Evolutionary conservation across 2,888 invertebrate species (phyloP).

Genomic region (Drosophila yooni): DNA sequence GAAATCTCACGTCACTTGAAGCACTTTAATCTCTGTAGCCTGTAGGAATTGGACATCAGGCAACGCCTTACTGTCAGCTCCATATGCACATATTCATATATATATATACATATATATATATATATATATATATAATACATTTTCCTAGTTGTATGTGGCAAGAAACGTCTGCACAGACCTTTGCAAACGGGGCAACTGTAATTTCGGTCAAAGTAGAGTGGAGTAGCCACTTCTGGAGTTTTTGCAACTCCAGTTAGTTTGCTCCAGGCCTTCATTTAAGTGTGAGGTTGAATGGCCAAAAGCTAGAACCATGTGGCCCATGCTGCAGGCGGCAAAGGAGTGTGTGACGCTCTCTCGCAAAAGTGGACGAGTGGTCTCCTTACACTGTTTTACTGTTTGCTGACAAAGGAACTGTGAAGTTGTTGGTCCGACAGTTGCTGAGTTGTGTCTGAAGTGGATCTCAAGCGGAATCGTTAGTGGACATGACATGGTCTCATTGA

Average conservation of each 20-base stretch:
- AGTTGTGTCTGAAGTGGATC: conserved; percentile 51
- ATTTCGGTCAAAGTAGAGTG: conserved; percentile 54
- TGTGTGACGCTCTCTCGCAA: neutral
- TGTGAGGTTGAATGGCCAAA: conserved; percentile 46
- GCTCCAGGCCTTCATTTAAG: conserved; percentile 17
- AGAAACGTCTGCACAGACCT: conserved; percentile 14
- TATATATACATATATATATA: neutral
- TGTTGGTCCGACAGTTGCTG: conserved; percentile 72
- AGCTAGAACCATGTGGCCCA: conserved; percentile 49
- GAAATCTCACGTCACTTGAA: conserved; percentile 32
- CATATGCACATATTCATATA: conserved; percentile 16
- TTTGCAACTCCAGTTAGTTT: conserved; percentile 4
- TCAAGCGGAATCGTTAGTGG: conserved; percentile 42
- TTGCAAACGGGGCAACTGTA: conserved; percentile 36
- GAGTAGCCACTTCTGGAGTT: conserved; percentile 41
- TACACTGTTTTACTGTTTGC: conserved; percentile 66
- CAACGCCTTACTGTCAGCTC: conserved; percentile 21
- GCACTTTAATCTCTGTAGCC: conserved; percentile 31
- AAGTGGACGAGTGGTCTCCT: conserved; percentile 36
- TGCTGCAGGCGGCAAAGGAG: conserved; percentile 44
- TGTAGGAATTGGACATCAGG: conserved; percentile 15
- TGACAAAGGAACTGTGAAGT: conserved; percentile 75
- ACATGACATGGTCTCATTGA: conserved; percentile 46
- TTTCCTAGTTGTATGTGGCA: conserved; percentile 8
- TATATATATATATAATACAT: neutral